phyloP scores from a whole-genome alignment of 2,113 vertebrate genomes.

The Leptosomus discolor region DNA sequence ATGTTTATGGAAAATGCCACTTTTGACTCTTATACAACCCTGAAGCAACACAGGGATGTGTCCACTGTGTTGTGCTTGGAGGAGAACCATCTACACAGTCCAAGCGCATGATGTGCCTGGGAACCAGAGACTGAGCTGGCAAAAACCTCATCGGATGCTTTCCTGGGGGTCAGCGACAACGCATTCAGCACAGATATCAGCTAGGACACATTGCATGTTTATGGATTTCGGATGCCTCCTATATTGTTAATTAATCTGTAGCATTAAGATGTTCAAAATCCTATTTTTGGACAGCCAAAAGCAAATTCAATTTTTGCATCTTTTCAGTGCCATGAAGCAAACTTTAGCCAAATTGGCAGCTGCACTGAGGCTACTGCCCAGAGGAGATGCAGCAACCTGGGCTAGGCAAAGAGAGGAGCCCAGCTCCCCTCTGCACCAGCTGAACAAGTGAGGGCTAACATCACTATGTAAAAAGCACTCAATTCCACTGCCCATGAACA shows the following conservation, averaged over 20 bases:
- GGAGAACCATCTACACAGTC: not conserved
- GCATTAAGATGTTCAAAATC: not conserved
- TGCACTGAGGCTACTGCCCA: not conserved
- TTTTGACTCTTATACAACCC: not conserved
- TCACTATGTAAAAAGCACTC: not conserved
- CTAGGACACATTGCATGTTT: rapidly evolving
- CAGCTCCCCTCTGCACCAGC: not conserved
- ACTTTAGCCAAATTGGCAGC: not conserved
- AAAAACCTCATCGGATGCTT: not conserved
- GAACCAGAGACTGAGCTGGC: not conserved
- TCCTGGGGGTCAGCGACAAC: not conserved
- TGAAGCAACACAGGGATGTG: not conserved
- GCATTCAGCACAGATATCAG: not conserved
- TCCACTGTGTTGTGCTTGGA: rapidly evolving
- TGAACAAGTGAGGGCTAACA: not conserved
- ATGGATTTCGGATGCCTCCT: not conserved
- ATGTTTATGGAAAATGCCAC: rapidly evolving
- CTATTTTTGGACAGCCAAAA: not conserved
- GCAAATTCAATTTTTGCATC: not conserved
- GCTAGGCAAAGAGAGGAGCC: not conserved
- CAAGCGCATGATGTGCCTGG: rapidly evolving
- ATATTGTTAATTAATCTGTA: not conserved
- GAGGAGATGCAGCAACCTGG: not conserved
- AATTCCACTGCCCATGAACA: not conserved
- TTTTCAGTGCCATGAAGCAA: not conserved